Evolutionary conservation across 2,797 vertebrate genomes (phyloP).

Genomic region (Mormyrops boulengeri): DNA sequence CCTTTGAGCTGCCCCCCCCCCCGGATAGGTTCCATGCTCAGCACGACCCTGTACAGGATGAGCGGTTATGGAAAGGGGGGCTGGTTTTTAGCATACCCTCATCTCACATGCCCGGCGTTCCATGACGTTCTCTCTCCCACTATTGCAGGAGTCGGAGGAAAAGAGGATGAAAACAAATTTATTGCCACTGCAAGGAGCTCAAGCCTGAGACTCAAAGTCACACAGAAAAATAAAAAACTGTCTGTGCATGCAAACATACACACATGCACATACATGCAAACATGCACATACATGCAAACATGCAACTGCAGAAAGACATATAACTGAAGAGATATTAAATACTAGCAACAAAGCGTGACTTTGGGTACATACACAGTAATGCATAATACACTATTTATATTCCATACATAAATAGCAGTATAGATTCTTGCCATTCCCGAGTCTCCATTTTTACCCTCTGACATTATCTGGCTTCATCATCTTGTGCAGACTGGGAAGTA

Average conservation of each 20-base stretch:
- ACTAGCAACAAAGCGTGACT: not conserved
- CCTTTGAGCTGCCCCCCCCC: not conserved
- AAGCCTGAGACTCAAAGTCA: not conserved
- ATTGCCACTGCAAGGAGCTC: not conserved
- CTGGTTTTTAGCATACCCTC: not conserved
- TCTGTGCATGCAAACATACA: constrained; percentile 3
- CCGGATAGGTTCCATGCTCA: not conserved
- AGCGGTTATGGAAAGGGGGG: not conserved
- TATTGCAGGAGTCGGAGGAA: not conserved
- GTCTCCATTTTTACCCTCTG: constrained; percentile 68
- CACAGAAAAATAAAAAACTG: not conserved
- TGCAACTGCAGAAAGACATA: not conserved
- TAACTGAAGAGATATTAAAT: not conserved
- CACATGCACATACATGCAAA: not conserved
- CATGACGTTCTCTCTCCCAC: not conserved
- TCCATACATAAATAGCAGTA: constrained; percentile 71
- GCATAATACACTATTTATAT: constrained; percentile 70
- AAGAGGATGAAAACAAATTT: not conserved
- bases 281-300: constrained; percentile 11
- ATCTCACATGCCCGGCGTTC: not conserved
- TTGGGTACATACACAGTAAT: constrained; percentile 1
- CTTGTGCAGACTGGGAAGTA: constrained; percentile 65
- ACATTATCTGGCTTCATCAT: constrained; percentile 72
- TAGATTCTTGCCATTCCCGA: constrained; percentile 66
- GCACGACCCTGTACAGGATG: not conserved